phyloP scores from a whole-genome alignment of 53 echinoderm and acorn worm species.

The Crossaster papposus region DNA sequence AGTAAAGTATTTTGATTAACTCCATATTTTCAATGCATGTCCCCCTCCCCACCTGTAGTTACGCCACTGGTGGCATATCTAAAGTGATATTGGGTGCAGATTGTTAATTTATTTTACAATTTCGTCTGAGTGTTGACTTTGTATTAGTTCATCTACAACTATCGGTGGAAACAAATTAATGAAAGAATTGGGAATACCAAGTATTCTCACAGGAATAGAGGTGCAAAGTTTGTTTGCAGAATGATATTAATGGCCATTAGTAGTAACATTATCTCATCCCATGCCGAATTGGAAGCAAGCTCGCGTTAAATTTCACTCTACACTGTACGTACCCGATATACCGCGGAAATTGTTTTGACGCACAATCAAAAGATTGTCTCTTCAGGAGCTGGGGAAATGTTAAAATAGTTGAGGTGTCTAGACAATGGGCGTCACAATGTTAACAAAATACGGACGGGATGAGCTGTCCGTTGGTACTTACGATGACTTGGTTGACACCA shows the following conservation, averaged over 20 bases:
- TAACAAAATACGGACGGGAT: not conserved
- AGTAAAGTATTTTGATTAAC: too few relatives aligned
- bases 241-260: slow-evolving; percentile 3
- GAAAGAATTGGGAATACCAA: not conserved
- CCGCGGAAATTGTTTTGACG: not conserved
- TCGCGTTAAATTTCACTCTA: not conserved
- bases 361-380: slow-evolving; percentile 44
- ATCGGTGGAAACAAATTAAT: not conserved
- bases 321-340: slow-evolving; percentile 45
- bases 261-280: not conserved
- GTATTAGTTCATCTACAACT: not conserved
- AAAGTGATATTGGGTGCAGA: not conserved
- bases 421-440: not conserved
- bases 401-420: slow-evolving; percentile 39
- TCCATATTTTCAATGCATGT: too few relatives aligned
- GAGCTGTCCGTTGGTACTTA: not conserved
- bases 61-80: not conserved
- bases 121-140: not conserved
- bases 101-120: not conserved
- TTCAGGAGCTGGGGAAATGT: slow-evolving; percentile 45
- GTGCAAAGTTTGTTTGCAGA: not conserved
- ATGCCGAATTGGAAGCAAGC: not conserved
- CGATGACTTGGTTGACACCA: not conserved
- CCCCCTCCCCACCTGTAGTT: too few relatives aligned
- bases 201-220: not conserved